Percentiles rank a stretch among this genome's conserved stretches.
phyloP scores from a whole-genome alignment of 1,140 invertebrate species.

The Drosophila nigromelanica region DNA sequence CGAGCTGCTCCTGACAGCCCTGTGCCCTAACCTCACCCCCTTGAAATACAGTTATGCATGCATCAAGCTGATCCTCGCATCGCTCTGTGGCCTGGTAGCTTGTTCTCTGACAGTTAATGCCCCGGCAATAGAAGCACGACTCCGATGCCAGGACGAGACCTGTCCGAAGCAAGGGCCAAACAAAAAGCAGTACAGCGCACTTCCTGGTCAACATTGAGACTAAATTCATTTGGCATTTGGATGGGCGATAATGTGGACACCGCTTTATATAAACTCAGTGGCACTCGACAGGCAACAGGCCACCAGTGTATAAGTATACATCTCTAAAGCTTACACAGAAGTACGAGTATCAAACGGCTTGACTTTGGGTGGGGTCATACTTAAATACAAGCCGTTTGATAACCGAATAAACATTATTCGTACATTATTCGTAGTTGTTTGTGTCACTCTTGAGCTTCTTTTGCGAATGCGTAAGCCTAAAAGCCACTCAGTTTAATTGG shows the following conservation, averaged over 20 bases:
- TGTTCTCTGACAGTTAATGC: slow-evolving; percentile 71
- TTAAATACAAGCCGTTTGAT: slow-evolving; percentile 37
- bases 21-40: slow-evolving; percentile 58
- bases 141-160: slow-evolving; percentile 36
- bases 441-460: slow-evolving; percentile 16
- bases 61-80: slow-evolving; percentile 60
- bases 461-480: neutral
- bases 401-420: slow-evolving; percentile 4
- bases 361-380: neutral
- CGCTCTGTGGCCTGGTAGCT: slow-evolving; percentile 51
- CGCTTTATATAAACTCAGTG: slow-evolving; percentile 63
- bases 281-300: slow-evolving; percentile 27
- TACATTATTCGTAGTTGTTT: slow-evolving; percentile 32
- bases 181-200: slow-evolving; percentile 2
- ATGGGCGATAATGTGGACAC: neutral
- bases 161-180: slow-evolving; percentile 18
- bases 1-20: slow-evolving; percentile 56
- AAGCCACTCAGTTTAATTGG: slow-evolving; percentile 10
- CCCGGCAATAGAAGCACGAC: slow-evolving; percentile 63
- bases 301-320: neutral
- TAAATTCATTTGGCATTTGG: slow-evolving; percentile 52
- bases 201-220: slow-evolving; percentile 51
- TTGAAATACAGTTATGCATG: slow-evolving; percentile 67
- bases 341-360: slow-evolving; percentile 1
- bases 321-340: neutral